phyloP scores from a whole-genome alignment of 2,888 invertebrate genomes.

The Latrodectus elegans region DNA sequence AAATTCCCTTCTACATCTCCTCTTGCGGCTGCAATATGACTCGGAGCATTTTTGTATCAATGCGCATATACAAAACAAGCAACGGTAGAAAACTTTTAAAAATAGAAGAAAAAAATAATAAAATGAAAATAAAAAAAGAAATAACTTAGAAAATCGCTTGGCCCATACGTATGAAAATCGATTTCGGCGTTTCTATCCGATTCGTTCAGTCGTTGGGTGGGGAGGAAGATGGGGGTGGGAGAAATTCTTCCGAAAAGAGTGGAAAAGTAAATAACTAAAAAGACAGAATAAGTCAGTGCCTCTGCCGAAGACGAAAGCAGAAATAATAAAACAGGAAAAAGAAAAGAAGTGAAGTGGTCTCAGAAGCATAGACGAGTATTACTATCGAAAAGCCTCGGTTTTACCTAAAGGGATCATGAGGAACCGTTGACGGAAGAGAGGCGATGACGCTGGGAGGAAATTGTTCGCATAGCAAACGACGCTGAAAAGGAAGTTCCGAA shows the following conservation, averaged over 20 bases:
- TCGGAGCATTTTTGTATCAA: conserved; percentile 50
- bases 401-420: conserved; percentile 33
- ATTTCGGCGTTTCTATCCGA: conserved; percentile 51
- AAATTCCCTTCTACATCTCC: conserved; percentile 4
- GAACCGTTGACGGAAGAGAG: conserved; percentile 16
- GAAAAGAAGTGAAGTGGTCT: conserved; percentile 24
- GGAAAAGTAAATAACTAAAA: conserved; percentile 53
- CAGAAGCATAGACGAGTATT: conserved; percentile 22
- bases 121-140: conserved; percentile 6
- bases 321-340: conserved; percentile 8
- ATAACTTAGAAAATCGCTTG: not conserved
- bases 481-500: not conserved
- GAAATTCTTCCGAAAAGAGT: conserved; percentile 7
- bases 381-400: conserved; percentile 21
- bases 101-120: conserved; percentile 45
- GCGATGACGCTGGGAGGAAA: not conserved
- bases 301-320: not conserved
- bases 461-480: not conserved
- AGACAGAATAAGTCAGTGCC: conserved; percentile 42
- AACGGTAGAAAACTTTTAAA: conserved; percentile 44
- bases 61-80: conserved; percentile 35
- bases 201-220: conserved; percentile 6
- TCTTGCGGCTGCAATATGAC: conserved; percentile 33
- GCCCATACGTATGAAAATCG: conserved; percentile 42
- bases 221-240: conserved; percentile 22